These are phyloP conservation scores for Aquatica leii DNA, from an alignment of 2,888 invertebrate genomes.

Conservation along the genomic window DNA sequence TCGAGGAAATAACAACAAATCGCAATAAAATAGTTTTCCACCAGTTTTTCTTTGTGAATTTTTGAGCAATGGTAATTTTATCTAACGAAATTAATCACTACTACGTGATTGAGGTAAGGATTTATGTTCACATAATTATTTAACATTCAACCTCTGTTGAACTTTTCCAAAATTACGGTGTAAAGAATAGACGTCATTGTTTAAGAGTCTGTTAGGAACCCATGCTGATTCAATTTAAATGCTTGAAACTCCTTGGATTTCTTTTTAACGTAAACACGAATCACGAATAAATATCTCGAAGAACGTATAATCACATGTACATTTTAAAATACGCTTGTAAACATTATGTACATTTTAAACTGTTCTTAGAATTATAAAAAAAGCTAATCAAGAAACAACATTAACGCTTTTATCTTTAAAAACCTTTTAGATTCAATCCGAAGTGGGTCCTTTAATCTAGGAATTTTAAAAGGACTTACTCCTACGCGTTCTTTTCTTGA, in stretches of 20 bases:
- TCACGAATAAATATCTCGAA: constrained; percentile 4
- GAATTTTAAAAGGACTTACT: constrained; percentile 37
- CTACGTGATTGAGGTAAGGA: constrained; percentile 8
- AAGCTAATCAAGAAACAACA: constrained; percentile 2
- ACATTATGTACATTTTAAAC: constrained; percentile 11
- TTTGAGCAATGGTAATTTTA: background rate
- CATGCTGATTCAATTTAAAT: constrained; percentile 17
- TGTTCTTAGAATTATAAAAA: background rate
- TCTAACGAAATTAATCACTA: constrained; percentile 22
- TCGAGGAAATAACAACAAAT: too few relatives aligned
- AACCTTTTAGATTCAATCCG: constrained; percentile 10
- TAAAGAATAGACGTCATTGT: constrained; percentile 22
- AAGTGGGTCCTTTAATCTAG: constrained; percentile 14
- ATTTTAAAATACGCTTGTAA: constrained; percentile 10
- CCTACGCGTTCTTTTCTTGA: background rate
- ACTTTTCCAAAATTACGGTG: constrained; percentile 22
- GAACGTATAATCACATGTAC: constrained; percentile 9
- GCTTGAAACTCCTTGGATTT: background rate
- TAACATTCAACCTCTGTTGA: constrained; percentile 24
- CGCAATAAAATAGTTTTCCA: too few relatives aligned
- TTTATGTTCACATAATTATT: constrained; percentile 30
- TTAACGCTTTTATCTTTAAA: constrained; percentile 5
- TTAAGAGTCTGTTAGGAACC: constrained; percentile 8
- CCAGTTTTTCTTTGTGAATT: background rate
- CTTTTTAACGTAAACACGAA: constrained; percentile 1